These are phyloP conservation scores for Onychorhynchus coronatus DNA, from an alignment of 2,113 vertebrate species.

Conservation along the genomic window DNA sequence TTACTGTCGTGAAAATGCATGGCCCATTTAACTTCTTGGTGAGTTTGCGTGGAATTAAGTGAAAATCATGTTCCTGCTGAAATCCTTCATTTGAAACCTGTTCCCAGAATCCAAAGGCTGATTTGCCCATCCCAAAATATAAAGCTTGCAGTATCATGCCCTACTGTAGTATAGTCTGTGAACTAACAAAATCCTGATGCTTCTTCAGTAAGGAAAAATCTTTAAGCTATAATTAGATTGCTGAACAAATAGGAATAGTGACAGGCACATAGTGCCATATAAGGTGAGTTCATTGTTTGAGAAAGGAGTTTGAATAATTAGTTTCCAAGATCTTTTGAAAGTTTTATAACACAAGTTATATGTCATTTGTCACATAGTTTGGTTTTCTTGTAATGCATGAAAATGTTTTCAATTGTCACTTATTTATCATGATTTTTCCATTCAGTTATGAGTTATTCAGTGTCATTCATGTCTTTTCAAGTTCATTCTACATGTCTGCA, in stretches of 20 bases:
- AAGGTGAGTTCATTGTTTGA: not conserved
- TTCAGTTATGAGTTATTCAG: not conserved
- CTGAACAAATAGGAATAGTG: not conserved
- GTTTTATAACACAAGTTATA: not conserved
- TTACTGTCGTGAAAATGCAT: not conserved
- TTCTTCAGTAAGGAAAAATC: not conserved
- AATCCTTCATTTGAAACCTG: not conserved
- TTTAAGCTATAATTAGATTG: not conserved
- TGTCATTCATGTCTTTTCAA: slow-evolving; percentile 3
- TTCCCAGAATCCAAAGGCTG: not conserved
- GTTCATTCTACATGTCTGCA: slow-evolving; percentile 13
- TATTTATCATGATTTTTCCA: not conserved
- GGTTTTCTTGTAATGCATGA: not conserved
- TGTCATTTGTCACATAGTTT: not conserved
- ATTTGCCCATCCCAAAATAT: not conserved
- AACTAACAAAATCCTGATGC: not conserved
- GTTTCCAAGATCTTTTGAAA: not conserved
- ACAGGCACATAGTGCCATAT: not conserved
- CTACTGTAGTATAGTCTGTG: not conserved
- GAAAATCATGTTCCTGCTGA: not conserved
- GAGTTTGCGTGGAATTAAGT: not conserved
- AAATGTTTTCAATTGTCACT: not conserved
- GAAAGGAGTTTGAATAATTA: not conserved
- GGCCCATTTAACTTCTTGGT: not conserved
- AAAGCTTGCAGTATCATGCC: not conserved